Evolutionary conservation across 2,113 vertebrate species (phyloP).

Genomic region (Pampusana beccarii): DNA sequence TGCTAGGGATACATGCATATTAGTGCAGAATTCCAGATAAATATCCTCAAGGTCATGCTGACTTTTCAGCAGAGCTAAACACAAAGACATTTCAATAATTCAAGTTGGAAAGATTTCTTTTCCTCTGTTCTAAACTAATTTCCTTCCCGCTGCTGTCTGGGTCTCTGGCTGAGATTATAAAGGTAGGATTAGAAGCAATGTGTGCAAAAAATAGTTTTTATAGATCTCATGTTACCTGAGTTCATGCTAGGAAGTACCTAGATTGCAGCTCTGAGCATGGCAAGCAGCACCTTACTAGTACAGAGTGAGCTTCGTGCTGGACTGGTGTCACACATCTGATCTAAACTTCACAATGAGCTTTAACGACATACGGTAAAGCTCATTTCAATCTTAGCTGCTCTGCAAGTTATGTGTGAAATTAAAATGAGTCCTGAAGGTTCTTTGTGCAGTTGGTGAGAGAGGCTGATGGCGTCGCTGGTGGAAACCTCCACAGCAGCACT

Average conservation of each 20-base stretch:
- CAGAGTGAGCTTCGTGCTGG: not conserved
- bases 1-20: not conserved
- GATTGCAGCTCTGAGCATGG: not conserved
- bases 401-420: not conserved
- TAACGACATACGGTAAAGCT: not conserved
- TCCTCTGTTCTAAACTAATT: not conserved
- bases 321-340: not conserved
- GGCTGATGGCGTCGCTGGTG: not conserved
- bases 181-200: not conserved
- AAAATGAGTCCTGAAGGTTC: not conserved
- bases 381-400: not conserved
- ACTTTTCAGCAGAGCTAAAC: not conserved
- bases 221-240: not conserved
- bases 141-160: not conserved
- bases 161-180: not conserved
- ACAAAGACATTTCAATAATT: not conserved
- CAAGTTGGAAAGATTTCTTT: not conserved
- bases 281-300: not conserved
- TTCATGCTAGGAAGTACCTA: not conserved
- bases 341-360: not conserved
- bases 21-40: not conserved
- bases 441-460: not conserved
- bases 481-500: not conserved
- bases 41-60: not conserved
- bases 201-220: not conserved